Evolutionary conservation across 2,888 invertebrate species (phyloP), one percentile per base, ranked within the genome.

Genomic region (Xanthia togata): DNA sequence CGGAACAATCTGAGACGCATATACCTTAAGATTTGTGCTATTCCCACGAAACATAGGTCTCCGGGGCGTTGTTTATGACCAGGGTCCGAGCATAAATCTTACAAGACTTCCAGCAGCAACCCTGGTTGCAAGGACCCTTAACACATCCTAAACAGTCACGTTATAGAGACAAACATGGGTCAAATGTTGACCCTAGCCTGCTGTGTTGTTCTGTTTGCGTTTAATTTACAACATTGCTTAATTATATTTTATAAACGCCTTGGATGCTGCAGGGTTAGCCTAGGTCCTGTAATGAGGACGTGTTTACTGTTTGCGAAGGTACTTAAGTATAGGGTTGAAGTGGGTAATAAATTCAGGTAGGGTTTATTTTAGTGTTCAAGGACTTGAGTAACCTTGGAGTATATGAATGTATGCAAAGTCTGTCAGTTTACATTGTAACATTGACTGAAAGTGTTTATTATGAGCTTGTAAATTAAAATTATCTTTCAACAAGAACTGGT

Each of bases 11-110:
- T 81, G 73, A 87, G 81, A 87, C 87, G 85, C 70, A 62, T 78
- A 80, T 82, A 68, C 73, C 78, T 86, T 72, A 82, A 89, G 89
- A 89, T 88, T 84, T 84, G 85, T 80, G 76, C 74, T 79, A 78
- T 79, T 77, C 70, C 64, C 75, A 65, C 88, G 81, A 84, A 88
- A 89, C 86, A 83, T 83, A 85, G 83, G 82, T 76, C 83, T 88
- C 87, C 80, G 83, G 93, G 93, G 93, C 93, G 93, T 94, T 92
- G 94, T 94, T 95, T 94, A 95, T 93, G 87, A 90, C 89, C 79
- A 86, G 93, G 95, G 94, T 91, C 92, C 90, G 89, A 79, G 81
- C 92, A 95, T 96, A 95, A 96, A 96, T 96, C 95, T 93, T 83
- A 67, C 76, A 76, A 84, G 89, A 88, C 92, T 93, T 91, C 92